These are phyloP conservation scores for Theristicus caerulescens DNA, from an alignment of 2,113 vertebrate species.

Conservation along the genomic window DNA sequence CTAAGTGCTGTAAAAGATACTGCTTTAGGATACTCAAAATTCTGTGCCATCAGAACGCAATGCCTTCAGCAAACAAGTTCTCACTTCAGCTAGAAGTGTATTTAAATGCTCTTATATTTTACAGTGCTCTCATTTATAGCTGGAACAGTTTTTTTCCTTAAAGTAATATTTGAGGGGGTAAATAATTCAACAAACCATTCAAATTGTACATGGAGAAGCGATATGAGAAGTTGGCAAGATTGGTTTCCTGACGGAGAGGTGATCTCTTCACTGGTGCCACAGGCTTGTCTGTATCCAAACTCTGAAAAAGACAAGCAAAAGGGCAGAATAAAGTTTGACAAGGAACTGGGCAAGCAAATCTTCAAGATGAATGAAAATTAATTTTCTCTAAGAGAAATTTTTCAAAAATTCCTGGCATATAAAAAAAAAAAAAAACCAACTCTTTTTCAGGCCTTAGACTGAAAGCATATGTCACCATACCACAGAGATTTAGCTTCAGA, in stretches of 20 bases:
- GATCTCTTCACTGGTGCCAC: constrained; percentile 89
- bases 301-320: constrained; percentile 69
- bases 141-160: neutral
- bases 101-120: neutral
- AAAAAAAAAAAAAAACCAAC: neutral
- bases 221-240: constrained; percentile 99
- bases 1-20: neutral
- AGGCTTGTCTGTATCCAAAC: constrained; percentile 91
- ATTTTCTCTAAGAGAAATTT: neutral
- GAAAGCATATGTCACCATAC: neutral
- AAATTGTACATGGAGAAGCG: constrained; percentile 99
- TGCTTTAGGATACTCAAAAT: neutral
- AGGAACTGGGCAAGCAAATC: neutral
- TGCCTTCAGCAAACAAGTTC: neutral
- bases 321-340: neutral
- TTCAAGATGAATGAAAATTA: neutral
- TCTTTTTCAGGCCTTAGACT: neutral
- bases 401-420: neutral
- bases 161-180: neutral
- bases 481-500: neutral
- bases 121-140: neutral
- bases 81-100: neutral
- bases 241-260: constrained; percentile 94
- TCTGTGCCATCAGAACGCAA: neutral
- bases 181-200: constrained; percentile 84